Evolutionary conservation across 2,797 vertebrate species (phyloP), one percentile per base, ranked within the genome.

Genomic region (Taeniopygia guttata): DNA sequence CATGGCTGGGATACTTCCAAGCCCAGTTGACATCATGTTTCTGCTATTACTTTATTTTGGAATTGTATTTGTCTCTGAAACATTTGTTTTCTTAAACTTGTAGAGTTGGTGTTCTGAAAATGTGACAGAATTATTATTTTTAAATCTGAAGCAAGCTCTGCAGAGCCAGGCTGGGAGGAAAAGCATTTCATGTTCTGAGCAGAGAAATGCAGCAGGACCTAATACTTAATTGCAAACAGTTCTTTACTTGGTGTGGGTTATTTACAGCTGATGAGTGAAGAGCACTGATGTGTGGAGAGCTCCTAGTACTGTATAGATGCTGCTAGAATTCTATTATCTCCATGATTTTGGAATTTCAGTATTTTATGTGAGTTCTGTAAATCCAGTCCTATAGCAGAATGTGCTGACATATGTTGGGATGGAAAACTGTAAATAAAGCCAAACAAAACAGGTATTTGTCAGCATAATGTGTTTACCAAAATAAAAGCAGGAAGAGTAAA

Each of bases 361-460:
- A 95, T 95, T 93, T 89, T 90, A 94, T 77, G 80, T 51, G 82
- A 80, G 51, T 92, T 92, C 78, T 90, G 89, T 96, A 87, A 95
- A 89, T 94, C 45, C 94, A 0, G 59, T 82, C 87, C 92, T 96
- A 83, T 87, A 94, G 95, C 89, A 93, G 89, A 95, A 94, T 69
- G 81, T 95, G 93, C 94, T 96, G 92, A 94, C 73, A 2, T 84
- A 46, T 5, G 88, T 63, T 82, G 46, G 88, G 92, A 23, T 85
- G 68, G 90, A 79, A 85, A 95, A 94, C 82, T 80, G 90, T 93
- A 95, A 96, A 96, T 96, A 82, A 95, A 91, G 82, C 49, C 72
- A 89, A 94, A 96, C 84, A 96, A 96, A 92, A 30, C 84, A 91
- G 73, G 43, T 87, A 42, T 75, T 85, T 75, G 93, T 90, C 93